Evolutionary conservation across 2,888 invertebrate species (phyloP), one percentile per base, ranked within the genome.

Genomic region (Ophion ellenae): DNA sequence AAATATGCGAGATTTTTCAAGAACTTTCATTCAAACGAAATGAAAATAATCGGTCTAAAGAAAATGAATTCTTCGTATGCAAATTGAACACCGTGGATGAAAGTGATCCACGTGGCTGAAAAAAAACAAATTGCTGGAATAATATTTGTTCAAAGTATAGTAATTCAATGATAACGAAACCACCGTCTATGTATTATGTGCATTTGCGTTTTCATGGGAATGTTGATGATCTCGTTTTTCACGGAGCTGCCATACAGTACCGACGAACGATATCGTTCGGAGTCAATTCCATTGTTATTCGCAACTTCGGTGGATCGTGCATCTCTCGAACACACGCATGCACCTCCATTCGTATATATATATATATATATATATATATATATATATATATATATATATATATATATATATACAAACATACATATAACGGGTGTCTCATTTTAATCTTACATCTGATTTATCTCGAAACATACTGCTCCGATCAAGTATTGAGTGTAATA

Each of bases 161-260:
- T 36, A 20, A 47, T 71, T 28, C 70, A 40, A 45, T 32, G 32
- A 14, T 53, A 17, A 53, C 53, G 53, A 5, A 4, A 17, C 14
- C 53, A 53, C 17, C 53, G 14, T 17, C 53, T 53, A 36, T 36
- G 36, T 36, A 36, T 36, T 36, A 5, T 36, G 53, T 24, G 53
- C 17, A 67, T 74, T 79, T 71, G 59, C 24, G 11, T 69, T 36
- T 75, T 63, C 17, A 64, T 20, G 78, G 74, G 53, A 81, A 81
- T 78, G 84, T 81, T 47, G 83, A 83, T 81, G 78, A 81, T 83
- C 78, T 83, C 78, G 71, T 83, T 78, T 47, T 70, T 81, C 66
- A n/a, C 32, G 74, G 81, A 45, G 83, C 80, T 83, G 81, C 75
- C 57, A 66, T n/a, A 81, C 53, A 57, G 66, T 70, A 61, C 73